Base-by-base conservation (phyloP, 2,797 vertebrate species). In the Macropodus opercularis region DNA sequence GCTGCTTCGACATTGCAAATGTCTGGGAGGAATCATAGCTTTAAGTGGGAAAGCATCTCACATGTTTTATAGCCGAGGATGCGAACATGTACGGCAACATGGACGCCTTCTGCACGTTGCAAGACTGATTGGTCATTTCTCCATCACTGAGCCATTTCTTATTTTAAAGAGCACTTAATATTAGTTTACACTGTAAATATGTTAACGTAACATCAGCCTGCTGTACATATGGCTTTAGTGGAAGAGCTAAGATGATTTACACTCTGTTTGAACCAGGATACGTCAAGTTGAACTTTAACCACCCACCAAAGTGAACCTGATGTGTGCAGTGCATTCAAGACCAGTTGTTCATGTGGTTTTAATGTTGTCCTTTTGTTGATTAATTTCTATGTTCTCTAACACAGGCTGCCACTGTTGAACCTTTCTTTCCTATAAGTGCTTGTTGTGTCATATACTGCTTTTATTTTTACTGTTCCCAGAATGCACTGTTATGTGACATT, bases 111-210 rank as follows among this genome's bases (percentile, higher is more conserved):
- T 64, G 73, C 61, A 51, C 57, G 58, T 61, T 53, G 40, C 47
- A 5, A 19, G 34, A 66, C 40, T 42, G 19, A 40, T 14, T 47
- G 22, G 49, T 2, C 34, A 13, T 46, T 29, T 34, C 35, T 24
- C 63, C 38, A 18, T 40, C 32, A 29, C 7, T 54, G 59, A 63
- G 61, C 38, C 50, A 8, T 29, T 5, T 24, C 22, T 50, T 34
- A 34, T 44, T 60, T 58, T 55, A 10, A 54, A 69, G 47, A 29
- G 31, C 50, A 6, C 32, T 52, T 32, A 9, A 12, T 31, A 0
- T 29, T 64, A 31, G 72, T 83, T 80, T 84, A 71, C 68, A 44
- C 13, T 83, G 79, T 84, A 77, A 75, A 86, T 85, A 76, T 44
- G n/a, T 67, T 10, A 1, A n/a, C 43, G 1, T 42, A 35, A 32